Percentiles rank a stretch among this genome's conserved stretches.
phyloP scores from a whole-genome alignment of 30 jellyfish, hydroid and myxozoan species.

The Aurelia aurita complex sp. Pacific region DNA sequence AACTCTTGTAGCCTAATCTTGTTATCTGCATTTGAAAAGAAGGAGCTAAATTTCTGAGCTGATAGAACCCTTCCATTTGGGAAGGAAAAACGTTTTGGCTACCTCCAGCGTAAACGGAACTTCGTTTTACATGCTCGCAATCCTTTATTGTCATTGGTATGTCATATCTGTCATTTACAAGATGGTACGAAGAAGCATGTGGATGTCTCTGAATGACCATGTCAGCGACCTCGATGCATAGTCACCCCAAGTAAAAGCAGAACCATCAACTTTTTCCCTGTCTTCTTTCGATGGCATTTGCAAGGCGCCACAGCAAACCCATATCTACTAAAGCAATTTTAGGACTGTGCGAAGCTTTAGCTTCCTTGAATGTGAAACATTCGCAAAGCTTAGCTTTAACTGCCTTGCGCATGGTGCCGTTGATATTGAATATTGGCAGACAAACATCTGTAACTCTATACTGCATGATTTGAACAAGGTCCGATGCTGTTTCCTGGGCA shows the following conservation, averaged over 20 bases:
- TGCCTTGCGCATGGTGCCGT: slow-evolving; percentile 38
- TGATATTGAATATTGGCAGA: slow-evolving; percentile 35
- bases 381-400: slow-evolving; percentile 40
- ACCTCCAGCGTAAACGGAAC: too few relatives aligned
- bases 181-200: slow-evolving; percentile 10
- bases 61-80: too few relatives aligned
- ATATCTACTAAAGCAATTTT: slow-evolving; percentile 39
- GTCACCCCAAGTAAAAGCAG: slow-evolving; percentile 41
- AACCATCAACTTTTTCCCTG: slow-evolving; percentile 35
- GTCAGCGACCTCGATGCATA: slow-evolving; percentile 33
- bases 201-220: slow-evolving; percentile 5
- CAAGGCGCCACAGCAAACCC: slow-evolving; percentile 51
- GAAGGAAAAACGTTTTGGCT: too few relatives aligned
- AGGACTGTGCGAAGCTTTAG: slow-evolving; percentile 16
- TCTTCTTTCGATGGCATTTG: slow-evolving; percentile 40
- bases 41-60: too few relatives aligned
- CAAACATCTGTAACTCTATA: slow-evolving; percentile 33
- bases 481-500: slow-evolving; percentile 30
- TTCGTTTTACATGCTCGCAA: too few relatives aligned
- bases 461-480: slow-evolving; percentile 34
- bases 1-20: too few relatives aligned
- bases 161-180: slow-evolving; percentile 8
- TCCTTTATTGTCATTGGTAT: too few relatives aligned
- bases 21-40: too few relatives aligned
- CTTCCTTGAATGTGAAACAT: not conserved